Base-by-base conservation (phyloP, 2,797 vertebrate genomes). In the Monodelphis domestica region DNA sequence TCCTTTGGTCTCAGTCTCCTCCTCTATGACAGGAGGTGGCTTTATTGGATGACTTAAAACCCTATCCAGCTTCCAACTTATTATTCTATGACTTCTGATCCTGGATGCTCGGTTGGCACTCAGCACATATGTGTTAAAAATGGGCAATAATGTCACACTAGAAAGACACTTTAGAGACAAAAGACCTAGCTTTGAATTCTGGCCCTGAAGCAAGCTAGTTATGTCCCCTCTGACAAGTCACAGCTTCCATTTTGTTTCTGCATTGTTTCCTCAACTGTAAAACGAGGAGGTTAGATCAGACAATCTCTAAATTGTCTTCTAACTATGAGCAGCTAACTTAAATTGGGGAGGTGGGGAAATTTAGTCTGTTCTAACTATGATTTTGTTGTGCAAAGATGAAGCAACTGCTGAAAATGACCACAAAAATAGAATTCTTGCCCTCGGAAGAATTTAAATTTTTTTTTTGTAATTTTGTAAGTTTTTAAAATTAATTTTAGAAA, bases 131-230 rank as follows among this genome's bases (percentile, higher is more conserved):
- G 84, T 50, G 9, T 50, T 84, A 24, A 84, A 78, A 45, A 78
- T 78, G 9, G 17, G 21, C 70, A 45, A 21, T 78, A 78, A 45
- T 26, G n/a, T 17, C 70, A 33, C 38, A n/a, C 21, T 78, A 45
- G 38, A 45, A 78, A 45, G 70, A 24, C 2, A 52, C n/a, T 55
- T 63, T 24, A 45, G 52, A 89, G 29, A 89, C 21, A 91, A 89
- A 87, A 78, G 95, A 59, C n/a, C 28, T 56, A 93, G 54, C 55
- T 56, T 14, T 24, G 90, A 91, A 33, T 90, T 38, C 28, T 57
- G 29, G 12, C 51, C 63, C 45, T 5, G 7, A 70, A 88, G 53
- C 70, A 90, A 28, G 51, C 7, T 9, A 87, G 70, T 54, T 6
- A 3, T 56, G 17, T 92, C 87, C 90, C 89, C 56, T 53, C 15